Evolutionary conservation across 2,113 vertebrate genomes (phyloP).

Genomic region (Dipodomys stephensi): DNA sequence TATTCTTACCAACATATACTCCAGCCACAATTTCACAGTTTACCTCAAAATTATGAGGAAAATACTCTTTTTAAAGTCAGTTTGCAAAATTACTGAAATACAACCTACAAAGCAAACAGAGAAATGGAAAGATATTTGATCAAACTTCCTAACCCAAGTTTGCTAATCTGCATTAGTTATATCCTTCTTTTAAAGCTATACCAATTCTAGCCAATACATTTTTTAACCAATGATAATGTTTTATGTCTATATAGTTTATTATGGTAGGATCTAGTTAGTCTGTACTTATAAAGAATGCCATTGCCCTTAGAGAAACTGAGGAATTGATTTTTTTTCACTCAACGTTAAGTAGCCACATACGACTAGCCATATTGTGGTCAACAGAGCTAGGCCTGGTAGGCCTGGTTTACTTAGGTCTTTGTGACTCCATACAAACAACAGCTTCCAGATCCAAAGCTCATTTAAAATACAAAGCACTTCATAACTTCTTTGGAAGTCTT

Average conservation of each 20-base stretch:
- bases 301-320: background rate
- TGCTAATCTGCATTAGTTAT: slow-evolving; percentile 10
- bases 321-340: background rate
- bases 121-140: background rate
- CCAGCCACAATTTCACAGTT: background rate
- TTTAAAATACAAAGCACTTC: slow-evolving; percentile 52
- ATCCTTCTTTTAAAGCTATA: background rate
- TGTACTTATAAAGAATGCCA: background rate
- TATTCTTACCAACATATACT: background rate
- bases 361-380: background rate
- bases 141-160: background rate
- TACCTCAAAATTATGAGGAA: slow-evolving; percentile 32
- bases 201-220: background rate
- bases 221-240: background rate
- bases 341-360: background rate
- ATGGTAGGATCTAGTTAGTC: background rate
- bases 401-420: background rate
- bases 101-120: background rate
- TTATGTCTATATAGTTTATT: background rate
- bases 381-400: background rate
- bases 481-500: slow-evolving; percentile 31
- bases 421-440: background rate
- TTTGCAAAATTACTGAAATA: slow-evolving; percentile 40
- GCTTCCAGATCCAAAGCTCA: background rate
- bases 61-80: background rate